Evolutionary conservation across 2,888 invertebrate species (phyloP).

Genomic region (Macrophya annulata): DNA sequence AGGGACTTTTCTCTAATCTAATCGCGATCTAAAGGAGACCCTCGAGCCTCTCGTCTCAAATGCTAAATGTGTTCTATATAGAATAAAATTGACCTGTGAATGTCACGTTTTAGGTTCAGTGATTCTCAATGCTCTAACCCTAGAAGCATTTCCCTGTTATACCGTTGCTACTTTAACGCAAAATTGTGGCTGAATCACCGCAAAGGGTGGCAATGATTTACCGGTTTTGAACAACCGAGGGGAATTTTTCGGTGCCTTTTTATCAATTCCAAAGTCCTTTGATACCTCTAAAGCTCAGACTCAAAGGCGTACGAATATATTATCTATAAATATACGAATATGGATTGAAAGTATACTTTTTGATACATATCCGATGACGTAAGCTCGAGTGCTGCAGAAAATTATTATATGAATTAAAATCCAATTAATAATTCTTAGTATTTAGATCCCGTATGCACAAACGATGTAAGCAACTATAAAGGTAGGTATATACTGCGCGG

Average conservation of each 20-base stretch:
- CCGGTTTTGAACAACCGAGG: constrained; percentile 29
- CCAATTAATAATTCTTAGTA: neutral
- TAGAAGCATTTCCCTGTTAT: constrained; percentile 34
- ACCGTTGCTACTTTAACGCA: neutral
- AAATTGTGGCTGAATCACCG: constrained; percentile 20
- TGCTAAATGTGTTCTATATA: constrained; percentile 34
- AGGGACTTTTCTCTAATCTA: constrained; percentile 44
- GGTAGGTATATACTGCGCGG: neutral
- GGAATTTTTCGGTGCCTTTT: neutral
- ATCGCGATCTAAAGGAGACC: constrained; percentile 42
- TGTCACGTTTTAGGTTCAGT: constrained; percentile 14
- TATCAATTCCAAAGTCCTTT: no score
- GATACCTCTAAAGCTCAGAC: neutral
- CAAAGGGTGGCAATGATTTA: constrained; percentile 30
- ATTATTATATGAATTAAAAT: neutral
- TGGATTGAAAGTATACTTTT: neutral
- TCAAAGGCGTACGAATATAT: neutral
- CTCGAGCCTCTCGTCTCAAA: constrained; percentile 16
- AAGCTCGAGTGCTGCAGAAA: neutral
- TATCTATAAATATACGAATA: neutral
- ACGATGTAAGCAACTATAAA: neutral
- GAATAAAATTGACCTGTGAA: constrained; percentile 44
- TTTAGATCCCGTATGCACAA: neutral
- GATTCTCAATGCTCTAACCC: constrained; percentile 29
- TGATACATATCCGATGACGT: neutral